Evolutionary conservation across 2,113 vertebrate genomes (phyloP), one percentile per base, ranked within the genome.

Genomic region (Hippocampus mohnikei): DNA sequence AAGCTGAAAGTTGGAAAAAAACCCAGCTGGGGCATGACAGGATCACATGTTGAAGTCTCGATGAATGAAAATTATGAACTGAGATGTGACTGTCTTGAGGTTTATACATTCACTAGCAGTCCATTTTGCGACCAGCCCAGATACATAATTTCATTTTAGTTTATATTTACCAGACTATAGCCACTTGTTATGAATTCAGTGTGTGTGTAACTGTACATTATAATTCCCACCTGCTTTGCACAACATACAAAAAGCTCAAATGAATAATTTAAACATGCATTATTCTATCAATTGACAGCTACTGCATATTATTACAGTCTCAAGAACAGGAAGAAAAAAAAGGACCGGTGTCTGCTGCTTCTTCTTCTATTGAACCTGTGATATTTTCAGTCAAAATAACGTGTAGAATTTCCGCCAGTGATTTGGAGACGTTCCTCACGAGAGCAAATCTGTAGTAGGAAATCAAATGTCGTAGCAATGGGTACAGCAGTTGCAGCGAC

Each of bases 401-500:
- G 50, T 63, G 18, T 65, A 27, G 59, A 40, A 81, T 61, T 66
- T 69, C 29, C 53, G 13, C 33, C 62, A 56, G 18, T 20, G 70
- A 29, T 25, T 27, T 16, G 7, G 15, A 70, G 61, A 21, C 9
- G 33, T 29, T 70, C 37, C 62, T 68, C 20, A 5, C 73, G 66
- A 79, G 77, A 78, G 67, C 71, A 63, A 42, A 62, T 37, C 70
- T 59, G 58, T 48, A 44, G 10, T n/a, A 53, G 21, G 40, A 64
- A 61, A 61, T 23, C 5, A 37, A 18, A 67, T 56, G 63, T 66
- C 73, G 33, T 41, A 53, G 21, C 13, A 0, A 50, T 63, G 44
- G 13, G 21, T 77, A 60, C 63, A 77, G 75, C 50, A 80, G 71
- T 73, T 78, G 44, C 48, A 67, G 73, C 65, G 40, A 44, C 70